Percentiles rank a stretch among this genome's conserved stretches.
Conservation (phyloP, 2,797 vertebrate species). For the Cryptoprocta ferox region DNA sequence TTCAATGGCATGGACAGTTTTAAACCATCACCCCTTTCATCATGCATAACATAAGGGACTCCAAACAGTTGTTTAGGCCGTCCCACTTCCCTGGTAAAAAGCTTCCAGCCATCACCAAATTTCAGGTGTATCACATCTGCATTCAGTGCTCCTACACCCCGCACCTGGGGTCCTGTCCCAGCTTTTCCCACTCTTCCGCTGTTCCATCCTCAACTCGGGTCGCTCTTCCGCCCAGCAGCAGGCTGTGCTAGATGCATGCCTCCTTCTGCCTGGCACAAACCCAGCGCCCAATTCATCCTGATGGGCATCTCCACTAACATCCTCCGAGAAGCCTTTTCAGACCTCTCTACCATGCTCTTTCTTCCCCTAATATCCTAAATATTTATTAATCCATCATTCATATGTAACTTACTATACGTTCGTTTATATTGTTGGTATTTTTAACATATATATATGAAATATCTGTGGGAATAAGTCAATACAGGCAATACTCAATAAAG, state of each 20-base stretch:
- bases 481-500: not conserved
- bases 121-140: not conserved
- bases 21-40: not conserved
- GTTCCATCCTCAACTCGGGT: not conserved
- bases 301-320: not conserved
- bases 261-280: not conserved
- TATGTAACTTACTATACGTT: not conserved
- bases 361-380: not conserved
- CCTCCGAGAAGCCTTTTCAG: not conserved
- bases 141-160: not conserved
- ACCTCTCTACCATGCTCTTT: too few relatives aligned
- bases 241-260: accelerated
- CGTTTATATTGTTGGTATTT: not conserved
- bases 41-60: not conserved
- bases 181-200: not conserved
- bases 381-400: not conserved
- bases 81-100: not conserved
- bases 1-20: not conserved
- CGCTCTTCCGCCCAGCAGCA: not conserved
- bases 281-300: not conserved
- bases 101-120: not conserved
- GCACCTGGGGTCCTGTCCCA: not conserved
- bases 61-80: not conserved
- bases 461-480: not conserved
- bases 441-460: not conserved